These are phyloP conservation scores for Mola mola DNA, from an alignment of 2,113 vertebrate genomes.

Conservation along the genomic window DNA sequence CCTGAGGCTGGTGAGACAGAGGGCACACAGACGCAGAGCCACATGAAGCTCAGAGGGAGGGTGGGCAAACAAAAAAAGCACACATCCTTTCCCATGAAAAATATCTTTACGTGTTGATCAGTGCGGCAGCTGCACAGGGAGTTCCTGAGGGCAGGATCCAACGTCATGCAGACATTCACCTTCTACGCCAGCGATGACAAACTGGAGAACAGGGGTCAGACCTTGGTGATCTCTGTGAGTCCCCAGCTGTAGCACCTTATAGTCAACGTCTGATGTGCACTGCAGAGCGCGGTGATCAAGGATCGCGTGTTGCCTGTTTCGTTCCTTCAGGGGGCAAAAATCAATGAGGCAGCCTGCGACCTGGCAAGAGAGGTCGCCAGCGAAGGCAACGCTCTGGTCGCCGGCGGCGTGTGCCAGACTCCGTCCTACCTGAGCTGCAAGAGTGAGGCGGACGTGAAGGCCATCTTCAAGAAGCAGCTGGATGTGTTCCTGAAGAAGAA, in stretches of 20 bases:
- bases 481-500: constrained; percentile 92
- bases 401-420: constrained; percentile 95
- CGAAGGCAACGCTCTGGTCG: constrained; percentile 93
- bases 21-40: no score
- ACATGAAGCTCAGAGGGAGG: no score
- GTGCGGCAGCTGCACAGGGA: constrained; percentile 97
- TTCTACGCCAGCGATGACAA: constrained; percentile 99
- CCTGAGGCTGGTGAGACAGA: constrained; percentile 90
- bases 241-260: no score
- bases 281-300: no score
- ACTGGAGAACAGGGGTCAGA: constrained; percentile 91
- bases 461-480: constrained; percentile 89
- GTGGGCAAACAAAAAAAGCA: no score
- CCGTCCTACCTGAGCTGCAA: constrained; percentile 97
- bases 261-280: no score
- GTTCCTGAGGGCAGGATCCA: constrained; percentile 93
- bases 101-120: no score
- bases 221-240: no score
- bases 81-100: no score
- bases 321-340: constrained; percentile 84
- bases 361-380: constrained; percentile 92
- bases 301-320: no score
- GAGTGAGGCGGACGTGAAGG: constrained; percentile 91
- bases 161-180: constrained; percentile 97
- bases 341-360: constrained; percentile 98